Conservation (phyloP, 2,797 vertebrate genomes). For the Tragopan temminckii region DNA sequence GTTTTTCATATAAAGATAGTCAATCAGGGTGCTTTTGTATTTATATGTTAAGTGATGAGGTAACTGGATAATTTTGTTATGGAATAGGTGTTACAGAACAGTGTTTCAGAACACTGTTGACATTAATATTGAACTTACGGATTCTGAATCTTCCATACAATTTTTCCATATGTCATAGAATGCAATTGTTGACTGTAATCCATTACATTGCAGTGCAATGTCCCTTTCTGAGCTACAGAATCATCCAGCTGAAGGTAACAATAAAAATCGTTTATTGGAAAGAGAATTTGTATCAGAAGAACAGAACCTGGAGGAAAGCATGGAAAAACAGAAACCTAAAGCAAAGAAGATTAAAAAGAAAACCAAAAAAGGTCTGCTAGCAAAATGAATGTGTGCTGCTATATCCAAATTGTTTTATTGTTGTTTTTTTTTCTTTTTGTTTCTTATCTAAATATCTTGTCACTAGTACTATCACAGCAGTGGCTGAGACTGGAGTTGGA, state of each 20-base stretch:
- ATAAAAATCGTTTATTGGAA: slow-evolving; percentile 36
- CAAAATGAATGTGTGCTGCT: not conserved
- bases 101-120: not conserved
- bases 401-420: not conserved
- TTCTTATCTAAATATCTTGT: not conserved
- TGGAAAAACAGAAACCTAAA: slow-evolving; percentile 79
- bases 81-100: not conserved
- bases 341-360: slow-evolving; percentile 86
- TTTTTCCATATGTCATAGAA: not conserved
- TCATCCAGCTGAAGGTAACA: slow-evolving; percentile 24
- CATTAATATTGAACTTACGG: not conserved
- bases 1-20: not conserved
- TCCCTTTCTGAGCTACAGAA: slow-evolving; percentile 65
- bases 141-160: not conserved
- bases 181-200: slow-evolving; percentile 14
- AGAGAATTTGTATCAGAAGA: not conserved
- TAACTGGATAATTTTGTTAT: not conserved
- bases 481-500: not conserved
- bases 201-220: slow-evolving; percentile 71
- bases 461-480: not conserved
- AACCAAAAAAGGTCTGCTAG: slow-evolving; percentile 79
- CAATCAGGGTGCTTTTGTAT: not conserved
- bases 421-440: not conserved
- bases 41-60: not conserved
- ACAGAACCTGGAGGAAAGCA: slow-evolving; percentile 56